Evolutionary conservation across 2,888 invertebrate genomes (phyloP), one percentile per base, ranked within the genome.

Genomic region (Eutolmus rufibarbis): DNA sequence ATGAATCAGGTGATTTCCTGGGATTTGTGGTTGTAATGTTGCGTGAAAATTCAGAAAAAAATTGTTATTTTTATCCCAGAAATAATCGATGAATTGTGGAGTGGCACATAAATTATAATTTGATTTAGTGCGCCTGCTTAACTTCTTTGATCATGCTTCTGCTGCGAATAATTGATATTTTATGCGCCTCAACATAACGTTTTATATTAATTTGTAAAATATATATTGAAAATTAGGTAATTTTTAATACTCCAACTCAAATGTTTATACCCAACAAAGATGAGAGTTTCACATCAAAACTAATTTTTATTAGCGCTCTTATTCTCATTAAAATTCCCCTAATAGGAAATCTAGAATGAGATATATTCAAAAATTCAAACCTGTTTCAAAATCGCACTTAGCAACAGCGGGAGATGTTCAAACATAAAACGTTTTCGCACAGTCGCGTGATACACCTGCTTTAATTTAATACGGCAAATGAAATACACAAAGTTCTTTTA

Each of bases 401-500:
- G 51, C 79, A 79, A 79, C 79, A 79, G 19, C 43, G 9, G 14
- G 9, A 66, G 9, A 56, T 19, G 66, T 66, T 66, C 66, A 66
- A 66, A 66, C 19, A 57, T 57, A 28, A 66, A 66, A 78, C 12
- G 14, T 23, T 40, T 78, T 78, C 78, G 43, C 37, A n/a, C 19
- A 23, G 40, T 40, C 78, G 78, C 23, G 82, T 82, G 82, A 82
- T 66, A 51, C 23, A 31, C 37, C 37, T 28, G 37, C 51, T 82
- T 34, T 19, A 56, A 57, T 57, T 57, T 82, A 43, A 43, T 31
- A 51, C 37, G 7, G 5, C 28, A 66, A 57, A 37, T 34, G 76
- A 82, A 57, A 37, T 82, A 57, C 82, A 56, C 37, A 82, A 37
- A 82, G 28, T 57, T 19, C 34, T 82, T 82, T 82, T 66, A 82